Base-by-base conservation (phyloP, 1,140 invertebrate genomes). In the Drosophila pruinosa region DNA sequence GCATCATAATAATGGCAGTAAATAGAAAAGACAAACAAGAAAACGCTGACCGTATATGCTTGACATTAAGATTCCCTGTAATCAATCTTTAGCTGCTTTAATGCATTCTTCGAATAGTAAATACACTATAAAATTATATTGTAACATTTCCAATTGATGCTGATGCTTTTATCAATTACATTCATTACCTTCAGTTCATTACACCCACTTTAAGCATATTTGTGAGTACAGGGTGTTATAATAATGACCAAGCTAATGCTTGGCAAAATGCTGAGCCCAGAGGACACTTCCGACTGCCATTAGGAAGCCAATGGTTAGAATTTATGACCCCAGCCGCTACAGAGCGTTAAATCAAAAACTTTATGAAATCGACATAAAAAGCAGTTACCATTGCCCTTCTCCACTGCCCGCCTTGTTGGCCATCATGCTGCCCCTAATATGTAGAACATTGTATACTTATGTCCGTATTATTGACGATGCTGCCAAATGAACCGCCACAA, bases 381-480 rank as follows among this genome's bases (percentile, higher is more conserved):
- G 38, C 57, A 57, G 15, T 31, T 34, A 39, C 43, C 31, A 21
- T n/a, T 28, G 17, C 47, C 12, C 36, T 26, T 36, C 17, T 14
- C 14, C 3, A 4, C 14, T 5, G 2, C 15, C 19, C 43, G 14
- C 19, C 10, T 7, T 17, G n/a, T 15, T 8, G 3, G 6, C 7
- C 12, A 7, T 28, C 5, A n/a, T 7, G 12, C 54, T 41, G 5
- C 41, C 64, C 43, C 43, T 45, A 45, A 31, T 58, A n/a, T n/a
- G n/a, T n/a, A 58, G 38, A 59, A 22, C 47, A 63, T 59, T 65
- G 59, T 50, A 74, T 62, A 82, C 69, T 83, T 74, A 54, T 82
- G 79, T 83, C 19, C 71, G 45, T 79, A 83, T 83, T 78, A 85
- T 83, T 72, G 79, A 83, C 75, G 79, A 71, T 67, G 64, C 72